A percentile compares a stretch with the other conserved stretches of the same genome.
These are phyloP conservation scores for Megaceryle torquata DNA, from an alignment of 2,113 vertebrate genomes.

Conservation along the genomic window DNA sequence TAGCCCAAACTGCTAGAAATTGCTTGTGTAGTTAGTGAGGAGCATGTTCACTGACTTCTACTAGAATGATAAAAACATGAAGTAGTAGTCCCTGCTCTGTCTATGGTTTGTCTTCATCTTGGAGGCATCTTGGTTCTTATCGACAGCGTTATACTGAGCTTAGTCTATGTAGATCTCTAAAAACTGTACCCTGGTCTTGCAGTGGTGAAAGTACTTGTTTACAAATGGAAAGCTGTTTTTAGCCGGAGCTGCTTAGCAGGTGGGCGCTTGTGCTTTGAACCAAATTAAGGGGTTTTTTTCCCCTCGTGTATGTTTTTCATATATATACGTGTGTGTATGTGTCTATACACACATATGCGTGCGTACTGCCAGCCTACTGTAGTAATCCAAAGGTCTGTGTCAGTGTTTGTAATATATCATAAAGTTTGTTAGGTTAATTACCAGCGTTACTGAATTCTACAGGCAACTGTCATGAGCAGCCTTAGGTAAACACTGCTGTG, in stretches of 20 bases:
- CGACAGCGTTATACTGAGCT: not conserved
- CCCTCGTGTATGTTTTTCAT: not conserved
- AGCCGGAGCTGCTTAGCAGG: not conserved
- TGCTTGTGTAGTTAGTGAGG: not conserved
- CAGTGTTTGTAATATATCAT: not conserved
- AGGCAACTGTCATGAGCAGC: not conserved
- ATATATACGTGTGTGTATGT: accelerated
- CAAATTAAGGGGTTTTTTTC: not conserved
- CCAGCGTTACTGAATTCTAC: not conserved
- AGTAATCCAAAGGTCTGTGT: not conserved
- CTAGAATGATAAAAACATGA: not conserved
- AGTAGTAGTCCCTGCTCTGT: not conserved
- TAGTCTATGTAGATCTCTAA: not conserved
- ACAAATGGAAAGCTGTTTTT: not conserved
- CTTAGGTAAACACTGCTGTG: not conserved
- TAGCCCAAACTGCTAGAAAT: not conserved
- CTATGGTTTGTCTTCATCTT: not conserved
- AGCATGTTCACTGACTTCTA: not conserved
- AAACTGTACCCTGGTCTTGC: not conserved
- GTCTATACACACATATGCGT: accelerated
- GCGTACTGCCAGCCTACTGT: not conserved
- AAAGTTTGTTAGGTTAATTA: not conserved
- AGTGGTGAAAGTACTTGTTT: not conserved
- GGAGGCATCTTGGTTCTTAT: not conserved
- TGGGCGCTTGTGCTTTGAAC: not conserved